Evolutionary conservation across 2,888 invertebrate species (phyloP), one percentile per base, ranked within the genome.

Genomic region (Pogonocherus hispidulus): DNA sequence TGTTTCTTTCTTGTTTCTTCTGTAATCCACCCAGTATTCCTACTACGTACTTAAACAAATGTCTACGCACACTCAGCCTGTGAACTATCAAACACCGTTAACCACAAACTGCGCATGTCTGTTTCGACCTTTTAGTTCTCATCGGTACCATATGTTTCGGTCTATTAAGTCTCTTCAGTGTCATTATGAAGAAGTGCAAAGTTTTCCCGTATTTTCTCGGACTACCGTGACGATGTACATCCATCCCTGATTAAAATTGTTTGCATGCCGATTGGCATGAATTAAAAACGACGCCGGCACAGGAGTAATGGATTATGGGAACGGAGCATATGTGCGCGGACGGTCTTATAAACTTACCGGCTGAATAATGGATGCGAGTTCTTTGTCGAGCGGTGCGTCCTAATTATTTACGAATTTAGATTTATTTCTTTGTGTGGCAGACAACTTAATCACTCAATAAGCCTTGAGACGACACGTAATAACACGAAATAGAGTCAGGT

Each of bases 281-380:
- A 76, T 77, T 77, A 78, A 77, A 77, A 78, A 76, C 75, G 75
- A 76, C 66, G 68, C 70, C 63, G 69, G 63, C 35, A 9, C 27
- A 46, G 62, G 66, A 74, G 71, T 76, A 79, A 77, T 78, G 76
- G 79, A 79, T 79, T 78, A 78, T 79, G 79, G 76, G 78, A 79
- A 78, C 71, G 59, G 64, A 69, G 67, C 78, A 80, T 75, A 78
- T 79, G 79, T 78, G 79, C 76, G 69, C 27, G 74, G 77, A 70
- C 72, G 52, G 70, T 64, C 67, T 64, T 71, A 68, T 74, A 74
- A n/a, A n/a, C n/a, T 73, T 70, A 71, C 22, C 64, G 71, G 37
- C 68, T 69, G 69, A 75, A 77, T 72, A 76, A 74, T 74, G 70
- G 71, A 75, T 73, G 67, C 57, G 41, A 9, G 60, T 67, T 73